These are phyloP conservation scores for Cygnus atratus DNA, from an alignment of 2,113 vertebrate species.

Conservation along the genomic window DNA sequence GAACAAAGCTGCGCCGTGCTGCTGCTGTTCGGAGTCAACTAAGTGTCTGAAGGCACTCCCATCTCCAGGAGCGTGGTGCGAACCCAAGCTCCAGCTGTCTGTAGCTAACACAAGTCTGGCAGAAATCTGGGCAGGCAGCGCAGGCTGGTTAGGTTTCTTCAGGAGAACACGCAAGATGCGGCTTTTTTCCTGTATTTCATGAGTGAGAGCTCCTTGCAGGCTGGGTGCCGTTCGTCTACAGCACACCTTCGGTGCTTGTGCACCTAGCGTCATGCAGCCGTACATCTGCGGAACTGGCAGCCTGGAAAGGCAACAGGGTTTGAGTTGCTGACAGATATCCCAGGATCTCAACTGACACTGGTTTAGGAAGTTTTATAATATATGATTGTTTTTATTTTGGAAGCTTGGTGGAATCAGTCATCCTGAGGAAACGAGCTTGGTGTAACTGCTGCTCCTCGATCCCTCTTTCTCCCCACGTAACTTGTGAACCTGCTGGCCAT, in stretches of 20 bases:
- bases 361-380: neutral
- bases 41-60: neutral
- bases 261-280: rapidly evolving
- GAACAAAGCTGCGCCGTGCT: neutral
- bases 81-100: neutral
- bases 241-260: rapidly evolving
- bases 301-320: neutral
- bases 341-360: neutral
- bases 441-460: neutral
- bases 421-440: neutral
- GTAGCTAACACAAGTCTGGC: neutral
- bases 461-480: neutral
- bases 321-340: neutral
- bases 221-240: neutral
- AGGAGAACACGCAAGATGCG: neutral
- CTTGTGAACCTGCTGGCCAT: neutral
- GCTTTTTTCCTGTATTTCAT: rapidly evolving
- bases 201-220: neutral
- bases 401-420: neutral
- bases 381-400: neutral
- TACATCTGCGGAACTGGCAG: rapidly evolving
- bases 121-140: neutral
- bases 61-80: neutral
- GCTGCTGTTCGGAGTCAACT: neutral
- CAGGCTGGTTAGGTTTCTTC: neutral